Base-by-base conservation (phyloP, 2,113 vertebrate genomes). In the Mungos mungo region DNA sequence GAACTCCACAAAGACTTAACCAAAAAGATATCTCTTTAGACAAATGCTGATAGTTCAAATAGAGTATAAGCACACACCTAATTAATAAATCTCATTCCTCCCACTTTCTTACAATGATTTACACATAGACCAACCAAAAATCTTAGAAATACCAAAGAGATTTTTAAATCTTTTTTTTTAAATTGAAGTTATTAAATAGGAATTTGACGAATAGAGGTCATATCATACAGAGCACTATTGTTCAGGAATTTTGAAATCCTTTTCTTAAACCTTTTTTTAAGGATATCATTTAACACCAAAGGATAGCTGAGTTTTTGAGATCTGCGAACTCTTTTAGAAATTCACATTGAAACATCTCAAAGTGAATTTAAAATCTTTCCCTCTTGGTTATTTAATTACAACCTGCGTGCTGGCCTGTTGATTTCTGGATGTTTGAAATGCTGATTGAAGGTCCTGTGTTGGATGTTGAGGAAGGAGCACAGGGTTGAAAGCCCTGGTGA, bases 361-460 rank as follows among this genome's bases (percentile, higher is more conserved):
- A 68, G 57, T 95, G 66, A 52, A 87, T 93, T 60, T 82, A 57
- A 80, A 77, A 66, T 96, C 5, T 54, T 94, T 87, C 79, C 72
- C 25, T 47, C 0, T 79, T 76, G 29, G 19, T 77, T 84, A 52
- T 79, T 79, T 92, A 50, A 35, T 65, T 79, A 25, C 27, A 33
- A 9, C 72, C 80, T 68, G 21, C 60, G 0, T 45, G 33, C 74
- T 68, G 52, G 33, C 86, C 45, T 63, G 6, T 74, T 74, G 31
- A 33, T 33, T 21, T 89, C 18, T 41, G 76, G 27, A 10, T 82
- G 50, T 86, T 87, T 69, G 21, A 33, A 68, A 60, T 65, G 29
- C 66, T 71, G 29, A 25, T 13, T 76, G 35, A 96, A 69, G 38
- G 38, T 50, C 38, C 71, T 6, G 0, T 31, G 45, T 80, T 16